Percentiles rank a stretch among this genome's conserved stretches.
These are phyloP conservation scores for Tokudaia muenninki DNA, from an alignment of 2,797 vertebrate genomes.

Conservation along the genomic window DNA sequence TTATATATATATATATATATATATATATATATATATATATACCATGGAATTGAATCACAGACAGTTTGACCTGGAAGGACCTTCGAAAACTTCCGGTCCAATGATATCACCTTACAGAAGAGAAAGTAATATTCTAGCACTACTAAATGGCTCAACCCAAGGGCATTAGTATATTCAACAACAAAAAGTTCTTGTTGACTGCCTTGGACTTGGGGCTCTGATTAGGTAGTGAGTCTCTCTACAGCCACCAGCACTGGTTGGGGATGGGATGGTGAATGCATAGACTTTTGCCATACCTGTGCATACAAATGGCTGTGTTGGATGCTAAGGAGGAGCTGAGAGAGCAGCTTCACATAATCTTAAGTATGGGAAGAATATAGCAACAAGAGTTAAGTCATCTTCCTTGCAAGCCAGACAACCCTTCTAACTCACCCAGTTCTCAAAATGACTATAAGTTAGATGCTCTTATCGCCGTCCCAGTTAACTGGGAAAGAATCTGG, in stretches of 20 bases:
- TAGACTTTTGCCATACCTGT: not conserved
- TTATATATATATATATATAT: too few species aligned
- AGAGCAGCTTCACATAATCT: not conserved
- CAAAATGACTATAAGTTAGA: not conserved
- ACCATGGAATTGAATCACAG: slow-evolving; percentile 55
- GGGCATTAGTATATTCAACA: not conserved
- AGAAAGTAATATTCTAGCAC: not conserved
- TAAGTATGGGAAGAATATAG: not conserved
- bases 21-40: not conserved
- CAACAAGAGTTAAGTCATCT: not conserved
- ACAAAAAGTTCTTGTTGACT: not conserved
- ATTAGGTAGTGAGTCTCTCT: not conserved
- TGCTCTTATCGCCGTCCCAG: not conserved
- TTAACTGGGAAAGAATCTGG: not conserved
- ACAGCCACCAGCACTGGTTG: not conserved
- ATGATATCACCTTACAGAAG: slow-evolving; percentile 38
- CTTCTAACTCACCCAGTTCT: not conserved
- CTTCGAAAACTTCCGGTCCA: slow-evolving; percentile 54
- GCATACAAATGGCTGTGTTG: not conserved
- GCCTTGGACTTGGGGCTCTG: not conserved
- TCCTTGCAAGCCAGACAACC: not conserved
- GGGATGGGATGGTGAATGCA: not conserved
- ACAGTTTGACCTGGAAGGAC: slow-evolving; percentile 62
- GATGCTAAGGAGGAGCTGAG: slow-evolving; percentile 8
- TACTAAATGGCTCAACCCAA: not conserved